Evolutionary conservation across 2,113 vertebrate genomes (phyloP).

Genomic region (Corythornis madagascariensis): DNA sequence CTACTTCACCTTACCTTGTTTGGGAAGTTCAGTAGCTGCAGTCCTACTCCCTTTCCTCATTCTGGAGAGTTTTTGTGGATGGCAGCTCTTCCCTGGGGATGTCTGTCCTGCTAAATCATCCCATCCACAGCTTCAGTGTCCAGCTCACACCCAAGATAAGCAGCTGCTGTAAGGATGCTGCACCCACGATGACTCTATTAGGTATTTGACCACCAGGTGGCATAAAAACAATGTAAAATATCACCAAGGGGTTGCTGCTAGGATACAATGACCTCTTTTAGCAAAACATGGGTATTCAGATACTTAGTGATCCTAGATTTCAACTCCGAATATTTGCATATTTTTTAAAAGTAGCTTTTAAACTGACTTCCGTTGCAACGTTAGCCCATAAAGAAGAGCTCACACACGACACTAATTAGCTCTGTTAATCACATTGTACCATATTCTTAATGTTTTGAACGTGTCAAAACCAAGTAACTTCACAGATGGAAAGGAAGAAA

Average conservation of each 20-base stretch:
- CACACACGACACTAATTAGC: not conserved
- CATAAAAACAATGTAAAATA: conserved; percentile 62
- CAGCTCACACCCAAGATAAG: accelerated
- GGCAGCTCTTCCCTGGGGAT: not conserved
- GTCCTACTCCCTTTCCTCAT: not conserved
- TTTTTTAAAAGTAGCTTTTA: not conserved
- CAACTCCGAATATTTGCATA: not conserved
- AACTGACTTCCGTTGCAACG: not conserved
- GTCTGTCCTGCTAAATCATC: not conserved
- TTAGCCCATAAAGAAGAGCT: not conserved
- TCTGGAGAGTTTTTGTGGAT: not conserved
- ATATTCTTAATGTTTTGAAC: not conserved
- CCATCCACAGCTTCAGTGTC: not conserved
- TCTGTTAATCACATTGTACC: not conserved
- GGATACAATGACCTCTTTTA: not conserved
- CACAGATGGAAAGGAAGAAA: not conserved
- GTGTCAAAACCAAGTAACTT: not conserved
- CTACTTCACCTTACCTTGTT: not conserved
- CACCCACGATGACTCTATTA: not conserved
- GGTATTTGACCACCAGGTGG: conserved; percentile 61
- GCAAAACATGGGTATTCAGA: not conserved
- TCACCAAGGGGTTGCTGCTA: not conserved
- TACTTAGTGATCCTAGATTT: not conserved
- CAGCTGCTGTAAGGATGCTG: not conserved
- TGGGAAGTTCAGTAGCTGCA: not conserved